A percentile compares a stretch with the other conserved stretches of the same genome.
phyloP scores from a whole-genome alignment of 64 coral and sea anemone species.

The Montipora capricornis region DNA sequence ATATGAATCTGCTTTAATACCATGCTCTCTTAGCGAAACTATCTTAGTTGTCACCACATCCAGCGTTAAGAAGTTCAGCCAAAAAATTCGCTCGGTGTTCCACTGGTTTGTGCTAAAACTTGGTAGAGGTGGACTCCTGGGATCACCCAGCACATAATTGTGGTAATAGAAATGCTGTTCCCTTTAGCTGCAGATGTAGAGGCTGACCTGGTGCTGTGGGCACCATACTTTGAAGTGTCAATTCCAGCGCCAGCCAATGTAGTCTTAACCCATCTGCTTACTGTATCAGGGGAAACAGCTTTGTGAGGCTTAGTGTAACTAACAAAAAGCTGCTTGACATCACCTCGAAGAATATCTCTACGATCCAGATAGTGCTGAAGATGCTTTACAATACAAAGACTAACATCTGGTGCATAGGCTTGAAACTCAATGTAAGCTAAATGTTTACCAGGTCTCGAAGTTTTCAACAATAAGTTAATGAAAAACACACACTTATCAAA shows the following conservation, averaged over 20 bases:
- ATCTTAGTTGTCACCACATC: too few relatives aligned
- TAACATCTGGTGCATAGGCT: background rate
- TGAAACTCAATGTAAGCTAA: background rate
- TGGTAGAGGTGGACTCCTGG: too few relatives aligned
- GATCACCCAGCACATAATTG: too few relatives aligned
- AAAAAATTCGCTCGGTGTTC: too few relatives aligned
- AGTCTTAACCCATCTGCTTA: background rate
- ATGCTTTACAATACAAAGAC: background rate
- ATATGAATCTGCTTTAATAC: too few relatives aligned
- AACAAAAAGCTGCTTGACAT: background rate
- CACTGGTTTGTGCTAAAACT: too few relatives aligned
- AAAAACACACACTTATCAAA: background rate
- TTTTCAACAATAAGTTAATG: background rate
- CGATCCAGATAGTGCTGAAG: background rate
- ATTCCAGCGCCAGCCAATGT: background rate
- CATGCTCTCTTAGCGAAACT: too few relatives aligned
- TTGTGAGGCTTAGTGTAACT: background rate
- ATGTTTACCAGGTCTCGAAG: background rate
- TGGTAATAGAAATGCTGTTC: too few relatives aligned
- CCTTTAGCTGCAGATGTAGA: background rate
- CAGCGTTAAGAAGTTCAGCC: too few relatives aligned
- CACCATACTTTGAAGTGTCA: background rate
- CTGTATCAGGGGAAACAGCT: background rate
- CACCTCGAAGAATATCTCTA: background rate
- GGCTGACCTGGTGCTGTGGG: background rate